Percentiles rank a stretch among this genome's conserved stretches.
These are phyloP conservation scores for Drosophila parvula DNA, from an alignment of 1,140 invertebrate genomes.

Conservation along the genomic window DNA sequence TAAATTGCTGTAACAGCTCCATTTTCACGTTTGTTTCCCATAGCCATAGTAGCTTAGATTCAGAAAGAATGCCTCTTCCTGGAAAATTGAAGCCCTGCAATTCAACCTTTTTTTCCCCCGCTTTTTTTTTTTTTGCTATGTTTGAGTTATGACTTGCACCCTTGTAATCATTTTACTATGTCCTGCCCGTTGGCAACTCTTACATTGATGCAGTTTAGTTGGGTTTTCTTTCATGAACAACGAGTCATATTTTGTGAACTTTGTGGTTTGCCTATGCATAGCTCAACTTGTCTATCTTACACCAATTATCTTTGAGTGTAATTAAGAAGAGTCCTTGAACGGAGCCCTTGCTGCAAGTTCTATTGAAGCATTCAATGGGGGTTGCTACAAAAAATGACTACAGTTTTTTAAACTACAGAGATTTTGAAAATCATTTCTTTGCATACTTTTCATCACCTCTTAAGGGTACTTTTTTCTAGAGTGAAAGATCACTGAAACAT, in stretches of 20 bases:
- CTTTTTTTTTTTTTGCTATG: not conserved
- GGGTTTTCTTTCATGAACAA: not conserved
- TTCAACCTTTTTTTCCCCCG: no score
- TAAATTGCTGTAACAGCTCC: not conserved
- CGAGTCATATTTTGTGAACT: not conserved
- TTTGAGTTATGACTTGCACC: not conserved
- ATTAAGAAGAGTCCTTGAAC: not conserved
- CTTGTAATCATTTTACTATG: constrained; percentile 1
- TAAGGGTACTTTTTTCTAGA: not conserved
- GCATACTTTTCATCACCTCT: not conserved
- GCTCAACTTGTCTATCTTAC: no score
- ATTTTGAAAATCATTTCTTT: not conserved
- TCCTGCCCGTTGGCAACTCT: not conserved
- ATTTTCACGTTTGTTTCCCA: not conserved
- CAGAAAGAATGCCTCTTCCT: not conserved
- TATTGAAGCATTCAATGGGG: not conserved
- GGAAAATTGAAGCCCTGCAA: not conserved
- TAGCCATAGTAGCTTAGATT: not conserved
- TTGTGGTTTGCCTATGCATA: not conserved
- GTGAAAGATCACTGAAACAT: not conserved
- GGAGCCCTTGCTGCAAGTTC: no score
- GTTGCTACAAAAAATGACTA: not conserved
- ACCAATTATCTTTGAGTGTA: not conserved
- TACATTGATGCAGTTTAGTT: not conserved
- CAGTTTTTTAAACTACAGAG: no score